Evolutionary conservation across 2,113 vertebrate genomes (phyloP).

Genomic region (Oryzias celebensis): DNA sequence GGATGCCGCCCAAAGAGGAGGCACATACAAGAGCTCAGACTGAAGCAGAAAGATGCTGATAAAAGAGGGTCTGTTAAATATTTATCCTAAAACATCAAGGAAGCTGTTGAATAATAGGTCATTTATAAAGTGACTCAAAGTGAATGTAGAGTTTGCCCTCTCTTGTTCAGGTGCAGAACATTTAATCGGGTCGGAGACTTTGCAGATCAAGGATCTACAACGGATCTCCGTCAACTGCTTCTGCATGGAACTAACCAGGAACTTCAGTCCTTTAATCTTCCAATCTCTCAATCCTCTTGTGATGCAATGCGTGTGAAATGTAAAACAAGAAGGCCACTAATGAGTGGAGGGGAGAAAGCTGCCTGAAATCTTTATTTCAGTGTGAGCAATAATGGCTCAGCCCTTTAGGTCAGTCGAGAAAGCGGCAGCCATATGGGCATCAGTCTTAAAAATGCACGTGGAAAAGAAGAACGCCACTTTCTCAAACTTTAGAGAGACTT

Average conservation of each 20-base stretch:
- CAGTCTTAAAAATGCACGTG: constrained; percentile 17
- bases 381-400: constrained; percentile 6
- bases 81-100: constrained; percentile 26
- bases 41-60: constrained; percentile 15
- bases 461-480: constrained; percentile 42
- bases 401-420: constrained; percentile 9
- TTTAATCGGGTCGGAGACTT: constrained; percentile 28
- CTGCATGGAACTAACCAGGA: constrained; percentile 21
- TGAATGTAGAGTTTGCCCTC: constrained; percentile 11
- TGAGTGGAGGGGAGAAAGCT: constrained; percentile 15
- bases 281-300: constrained; percentile 22
- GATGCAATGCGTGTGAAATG: constrained; percentile 63
- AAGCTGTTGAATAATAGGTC: constrained; percentile 42
- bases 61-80: constrained; percentile 3
- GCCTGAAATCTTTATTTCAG: constrained; percentile 17
- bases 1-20: constrained; percentile 65
- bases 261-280: constrained; percentile 3
- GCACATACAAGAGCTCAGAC: constrained; percentile 31
- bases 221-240: constrained; percentile 35
- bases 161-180: constrained; percentile 17
- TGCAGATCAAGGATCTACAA: constrained; percentile 35
- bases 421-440: constrained; percentile 2
- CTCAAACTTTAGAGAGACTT: constrained; percentile 47
- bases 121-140: constrained; percentile 27
- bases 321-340: constrained; percentile 36